phyloP scores from a whole-genome alignment of 2,888 invertebrate genomes.

The Noctua pronuba region DNA sequence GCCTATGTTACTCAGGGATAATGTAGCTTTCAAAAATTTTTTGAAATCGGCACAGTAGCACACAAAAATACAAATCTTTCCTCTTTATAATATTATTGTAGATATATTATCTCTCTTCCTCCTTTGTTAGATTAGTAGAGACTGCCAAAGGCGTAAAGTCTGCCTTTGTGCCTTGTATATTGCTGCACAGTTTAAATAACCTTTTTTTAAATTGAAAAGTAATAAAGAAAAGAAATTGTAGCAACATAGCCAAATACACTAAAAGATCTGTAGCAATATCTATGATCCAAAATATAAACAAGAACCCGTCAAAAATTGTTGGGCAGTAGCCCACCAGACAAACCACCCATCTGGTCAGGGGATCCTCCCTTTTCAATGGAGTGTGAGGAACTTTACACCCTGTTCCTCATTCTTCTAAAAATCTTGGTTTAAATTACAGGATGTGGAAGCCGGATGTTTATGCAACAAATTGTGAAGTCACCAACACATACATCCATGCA shows the following conservation, averaged over 20 bases:
- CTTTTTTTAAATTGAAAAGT: background rate
- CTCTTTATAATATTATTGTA: no score
- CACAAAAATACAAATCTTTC: no score
- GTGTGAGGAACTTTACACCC: background rate
- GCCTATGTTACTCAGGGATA: no score
- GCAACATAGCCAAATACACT: background rate
- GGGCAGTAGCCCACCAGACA: background rate
- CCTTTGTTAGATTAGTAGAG: background rate
- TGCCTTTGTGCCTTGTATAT: no score
- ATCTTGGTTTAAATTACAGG: constrained; percentile 70
- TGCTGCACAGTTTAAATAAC: no score
- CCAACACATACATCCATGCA: constrained; percentile 76
- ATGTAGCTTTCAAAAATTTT: no score
- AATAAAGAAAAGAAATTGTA: background rate
- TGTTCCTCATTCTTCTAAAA: background rate
- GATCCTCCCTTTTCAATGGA: background rate
- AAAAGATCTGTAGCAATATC: background rate
- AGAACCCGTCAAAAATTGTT: background rate
- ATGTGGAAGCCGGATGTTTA: constrained; percentile 75
- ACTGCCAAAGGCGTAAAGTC: no score
- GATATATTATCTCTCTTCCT: background rate
- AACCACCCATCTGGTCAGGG: background rate
- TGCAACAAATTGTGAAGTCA: constrained; percentile 79
- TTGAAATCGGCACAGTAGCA: no score
- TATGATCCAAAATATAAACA: background rate